Evolutionary conservation across 2,113 vertebrate species (phyloP).

Genomic region (Thryonomys swinderianus): DNA sequence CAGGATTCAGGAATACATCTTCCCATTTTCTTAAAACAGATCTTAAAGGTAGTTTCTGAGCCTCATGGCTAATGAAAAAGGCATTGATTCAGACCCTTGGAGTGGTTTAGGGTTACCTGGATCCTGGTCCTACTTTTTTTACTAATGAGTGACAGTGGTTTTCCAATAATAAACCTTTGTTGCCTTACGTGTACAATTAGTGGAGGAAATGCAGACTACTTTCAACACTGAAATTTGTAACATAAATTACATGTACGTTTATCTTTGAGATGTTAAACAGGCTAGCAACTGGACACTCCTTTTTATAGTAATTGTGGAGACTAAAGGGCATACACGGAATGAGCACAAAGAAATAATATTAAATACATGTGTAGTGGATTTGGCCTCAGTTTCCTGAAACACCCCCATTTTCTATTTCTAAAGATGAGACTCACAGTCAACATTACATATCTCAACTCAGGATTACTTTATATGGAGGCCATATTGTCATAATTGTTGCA

Average conservation of each 20-base stretch:
- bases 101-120: background rate
- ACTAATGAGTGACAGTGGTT: background rate
- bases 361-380: background rate
- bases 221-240: conserved; percentile 38
- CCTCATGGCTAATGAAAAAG: background rate
- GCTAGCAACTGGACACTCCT: background rate
- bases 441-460: background rate
- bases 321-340: background rate
- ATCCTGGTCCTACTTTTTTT: background rate
- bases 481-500: background rate
- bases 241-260: background rate
- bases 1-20: no score
- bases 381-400: background rate
- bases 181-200: background rate
- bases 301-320: background rate
- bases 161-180: background rate
- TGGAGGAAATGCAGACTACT: background rate
- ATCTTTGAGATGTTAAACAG: background rate
- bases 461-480: background rate
- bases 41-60: background rate
- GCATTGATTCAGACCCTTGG: background rate
- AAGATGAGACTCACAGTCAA: background rate
- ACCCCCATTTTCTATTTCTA: conserved; percentile 19
- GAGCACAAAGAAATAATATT: background rate
- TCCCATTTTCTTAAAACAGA: background rate